phyloP scores from a whole-genome alignment of 1,140 invertebrate species.

The Andrena cerasifolii region DNA sequence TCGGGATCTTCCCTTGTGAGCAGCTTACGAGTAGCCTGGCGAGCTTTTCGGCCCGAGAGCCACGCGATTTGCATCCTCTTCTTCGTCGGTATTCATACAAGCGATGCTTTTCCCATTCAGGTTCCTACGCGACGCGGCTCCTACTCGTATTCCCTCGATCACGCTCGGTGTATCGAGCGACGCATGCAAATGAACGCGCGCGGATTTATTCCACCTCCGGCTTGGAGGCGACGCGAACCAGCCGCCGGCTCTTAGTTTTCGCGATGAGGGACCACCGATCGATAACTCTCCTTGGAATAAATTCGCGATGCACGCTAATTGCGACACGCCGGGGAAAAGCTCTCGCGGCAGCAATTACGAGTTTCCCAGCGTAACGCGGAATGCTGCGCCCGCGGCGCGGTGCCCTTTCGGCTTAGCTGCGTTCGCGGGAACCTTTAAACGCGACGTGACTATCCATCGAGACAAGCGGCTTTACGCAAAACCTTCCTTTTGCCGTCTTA shows the following conservation, averaged over 20 bases:
- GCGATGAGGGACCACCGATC: constrained; percentile 22
- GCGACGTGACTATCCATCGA: not conserved
- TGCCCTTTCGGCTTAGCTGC: constrained; percentile 50
- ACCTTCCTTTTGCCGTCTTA: constrained; percentile 18
- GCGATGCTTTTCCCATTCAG: constrained; percentile 55
- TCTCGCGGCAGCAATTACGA: constrained; percentile 32
- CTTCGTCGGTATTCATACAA: constrained; percentile 18
- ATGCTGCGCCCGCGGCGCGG: constrained; percentile 37
- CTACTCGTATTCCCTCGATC: constrained; percentile 42
- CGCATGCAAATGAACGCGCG: constrained; percentile 45
- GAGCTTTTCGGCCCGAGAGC: not conserved
- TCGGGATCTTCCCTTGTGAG: no score
- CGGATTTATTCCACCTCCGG: constrained; percentile 39
- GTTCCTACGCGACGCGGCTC: constrained; percentile 22
- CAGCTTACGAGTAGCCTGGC: no score
- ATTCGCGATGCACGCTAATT: constrained; percentile 46
- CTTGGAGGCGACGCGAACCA: not conserved
- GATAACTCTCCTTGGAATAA: constrained; percentile 23
- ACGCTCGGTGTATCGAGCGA: constrained; percentile 3
- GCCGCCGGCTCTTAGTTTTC: not conserved
- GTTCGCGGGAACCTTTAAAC: constrained; percentile 46
- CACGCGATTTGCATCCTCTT: not conserved
- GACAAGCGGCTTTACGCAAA: constrained; percentile 38
- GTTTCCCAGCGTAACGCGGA: constrained; percentile 57
- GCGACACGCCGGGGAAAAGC: constrained; percentile 38